Evolutionary conservation across 2,113 vertebrate species (phyloP).

Genomic region (Panurus biarmicus): DNA sequence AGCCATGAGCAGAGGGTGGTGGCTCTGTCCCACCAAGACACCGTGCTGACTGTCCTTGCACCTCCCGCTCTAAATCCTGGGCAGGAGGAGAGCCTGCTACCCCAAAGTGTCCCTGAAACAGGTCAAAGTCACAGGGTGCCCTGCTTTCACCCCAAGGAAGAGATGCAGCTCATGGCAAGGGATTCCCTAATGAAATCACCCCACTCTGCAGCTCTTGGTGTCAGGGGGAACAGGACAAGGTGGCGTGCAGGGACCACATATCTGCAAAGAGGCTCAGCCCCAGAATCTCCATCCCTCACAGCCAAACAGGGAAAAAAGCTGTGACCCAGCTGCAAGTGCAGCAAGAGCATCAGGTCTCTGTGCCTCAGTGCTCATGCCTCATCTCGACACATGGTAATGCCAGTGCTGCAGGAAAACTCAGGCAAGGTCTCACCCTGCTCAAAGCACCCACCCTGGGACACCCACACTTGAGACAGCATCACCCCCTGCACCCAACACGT

Average conservation of each 20-base stretch:
- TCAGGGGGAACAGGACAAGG: fast-evolving
- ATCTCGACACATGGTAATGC: fast-evolving
- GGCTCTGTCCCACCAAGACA: fast-evolving
- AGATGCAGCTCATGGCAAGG: neutral
- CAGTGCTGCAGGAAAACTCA: neutral
- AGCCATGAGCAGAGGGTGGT: neutral
- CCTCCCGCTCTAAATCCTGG: neutral
- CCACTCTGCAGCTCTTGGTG: neutral
- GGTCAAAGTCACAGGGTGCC: neutral
- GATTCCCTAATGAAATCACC: neutral
- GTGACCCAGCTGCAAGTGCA: neutral
- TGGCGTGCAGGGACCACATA: fast-evolving
- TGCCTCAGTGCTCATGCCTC: fast-evolving
- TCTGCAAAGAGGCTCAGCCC: neutral
- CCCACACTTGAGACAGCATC: neutral
- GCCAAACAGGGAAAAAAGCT: neutral
- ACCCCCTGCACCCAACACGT: neutral
- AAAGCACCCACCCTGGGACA: fast-evolving
- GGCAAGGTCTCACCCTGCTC: neutral
- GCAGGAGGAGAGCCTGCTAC: neutral
- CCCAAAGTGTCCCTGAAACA: neutral
- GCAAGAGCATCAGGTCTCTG: neutral
- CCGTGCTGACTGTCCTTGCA: fast-evolving
- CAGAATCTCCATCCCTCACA: neutral
- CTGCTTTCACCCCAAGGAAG: neutral